Base-by-base conservation (phyloP, 2,113 vertebrate genomes). In the Stigmatopora argus region DNA sequence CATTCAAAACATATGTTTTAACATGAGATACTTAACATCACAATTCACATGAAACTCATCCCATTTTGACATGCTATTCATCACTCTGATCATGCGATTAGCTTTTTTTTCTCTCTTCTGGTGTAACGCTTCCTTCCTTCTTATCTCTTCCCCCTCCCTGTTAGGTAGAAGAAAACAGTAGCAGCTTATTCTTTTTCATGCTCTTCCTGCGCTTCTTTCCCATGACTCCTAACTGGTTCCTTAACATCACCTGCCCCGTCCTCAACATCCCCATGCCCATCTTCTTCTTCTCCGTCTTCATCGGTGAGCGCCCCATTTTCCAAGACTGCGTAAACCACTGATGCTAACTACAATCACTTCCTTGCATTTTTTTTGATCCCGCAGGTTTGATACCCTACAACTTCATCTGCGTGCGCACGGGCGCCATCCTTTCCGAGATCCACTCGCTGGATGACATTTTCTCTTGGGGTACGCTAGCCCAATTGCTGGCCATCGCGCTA, bases 201-300 rank as follows among this genome's bases (percentile, higher is more conserved):
- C 84, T 99, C 66, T 99, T 98, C 84, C 91, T 99, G 78, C 92
- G 97, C 67, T 93, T 99, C 80, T 98, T 99, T 80, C 97, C 96
- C 44, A 96, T 98, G 95, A 97, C 96, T 10, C 97, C 97, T 52
- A 99, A 98, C 89, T 99, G 96, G 96, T 97, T 98, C 81, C 90
- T 99, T 85, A 99, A 98, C 79, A 89, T 99, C 83, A 95, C 95
- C 0, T 94, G 94, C 78, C 97, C 97, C 12, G 94, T 99, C 78
- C 90, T 99, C 84, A 97, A 96, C 86, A 94, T 98, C 59, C 95
- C 96, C 0, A 70, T 97, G 0, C 68, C 87, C 70, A 94, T 96
- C 44, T 98, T 98, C 91, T 97, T 98, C 90, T 92, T 94, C 87
- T 97, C 97, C 0, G 91, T 96, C 46, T 89, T 99, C 44, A 94